A percentile compares a stretch with the other conserved stretches of the same genome.
Evolutionary conservation across 1,140 invertebrate species (phyloP).

Genomic region (Ruditapes philippinarum): DNA sequence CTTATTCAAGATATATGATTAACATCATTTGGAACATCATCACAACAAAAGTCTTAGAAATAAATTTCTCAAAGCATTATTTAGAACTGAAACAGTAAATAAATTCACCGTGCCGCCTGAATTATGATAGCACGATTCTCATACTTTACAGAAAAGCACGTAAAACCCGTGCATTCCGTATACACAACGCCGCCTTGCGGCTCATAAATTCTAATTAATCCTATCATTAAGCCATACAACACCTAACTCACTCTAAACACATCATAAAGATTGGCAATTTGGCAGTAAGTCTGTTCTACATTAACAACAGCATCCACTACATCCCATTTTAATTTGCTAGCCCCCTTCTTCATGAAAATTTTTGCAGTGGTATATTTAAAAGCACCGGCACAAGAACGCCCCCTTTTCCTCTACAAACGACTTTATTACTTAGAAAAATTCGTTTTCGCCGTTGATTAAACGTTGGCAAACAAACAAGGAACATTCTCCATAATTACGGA

Average conservation of each 20-base stretch:
- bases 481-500: conserved; percentile 1
- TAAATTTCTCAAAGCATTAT: too few relatives aligned
- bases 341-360: conserved; percentile 24
- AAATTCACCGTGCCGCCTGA: too few relatives aligned
- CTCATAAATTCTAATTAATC: conserved; percentile 64
- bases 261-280: conserved; percentile 45
- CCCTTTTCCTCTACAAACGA: conserved; percentile 41
- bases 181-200: not conserved
- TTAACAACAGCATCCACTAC: not conserved
- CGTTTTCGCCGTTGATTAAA: not conserved
- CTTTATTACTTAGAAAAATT: conserved; percentile 23
- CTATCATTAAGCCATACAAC: conserved; percentile 31
- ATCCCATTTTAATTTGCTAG: conserved; percentile 11
- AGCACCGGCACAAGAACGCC: conserved; percentile 36
- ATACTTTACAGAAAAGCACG: conserved; percentile 4
- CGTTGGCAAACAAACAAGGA: not conserved
- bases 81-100: too few relatives aligned
- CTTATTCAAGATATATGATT: too few relatives aligned
- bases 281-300: conserved; percentile 21
- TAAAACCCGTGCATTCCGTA: conserved; percentile 46
- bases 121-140: too few relatives aligned
- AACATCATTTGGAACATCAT: too few relatives aligned
- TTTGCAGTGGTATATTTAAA: conserved; percentile 6
- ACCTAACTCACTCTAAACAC: conserved; percentile 39
- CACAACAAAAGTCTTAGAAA: too few relatives aligned